These are phyloP conservation scores for Sciurus carolinensis DNA, from an alignment of 2,797 vertebrate species.

Conservation along the genomic window DNA sequence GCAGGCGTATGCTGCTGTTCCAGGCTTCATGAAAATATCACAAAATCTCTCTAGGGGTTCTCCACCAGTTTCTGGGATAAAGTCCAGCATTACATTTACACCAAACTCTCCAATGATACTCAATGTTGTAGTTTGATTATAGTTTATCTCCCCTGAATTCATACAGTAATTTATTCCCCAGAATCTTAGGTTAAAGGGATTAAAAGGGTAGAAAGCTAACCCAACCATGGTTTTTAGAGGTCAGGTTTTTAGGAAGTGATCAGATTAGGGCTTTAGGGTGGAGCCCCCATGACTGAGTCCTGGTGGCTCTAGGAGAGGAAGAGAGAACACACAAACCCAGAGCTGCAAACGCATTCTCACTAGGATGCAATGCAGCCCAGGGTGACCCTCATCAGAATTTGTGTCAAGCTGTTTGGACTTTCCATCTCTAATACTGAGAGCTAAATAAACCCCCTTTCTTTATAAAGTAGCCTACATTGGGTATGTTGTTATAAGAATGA, in stretches of 20 bases:
- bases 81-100: constrained; percentile 49
- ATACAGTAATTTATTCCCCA: not conserved
- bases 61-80: constrained; percentile 71
- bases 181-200: not conserved
- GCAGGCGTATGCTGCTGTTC: too few species aligned
- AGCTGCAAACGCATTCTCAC: not conserved
- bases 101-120: constrained; percentile 57
- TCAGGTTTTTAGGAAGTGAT: too few species aligned
- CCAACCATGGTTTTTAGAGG: too few species aligned
- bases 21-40: not conserved
- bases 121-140: not conserved
- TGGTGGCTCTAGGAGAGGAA: not conserved
- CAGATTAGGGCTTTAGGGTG: not conserved
- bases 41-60: constrained; percentile 83
- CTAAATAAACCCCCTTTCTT: not conserved
- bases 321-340: not conserved
- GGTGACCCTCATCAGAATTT: not conserved
- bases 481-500: not conserved
- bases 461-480: not conserved
- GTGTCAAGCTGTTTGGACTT: not conserved
- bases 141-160: not conserved
- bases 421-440: not conserved
- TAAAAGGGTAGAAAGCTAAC: too few species aligned
- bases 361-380: too few species aligned
- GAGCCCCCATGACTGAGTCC: not conserved